These are phyloP conservation scores for Trematocara stigmaticum DNA, from an alignment of 2,113 vertebrate species.

Conservation along the genomic window DNA sequence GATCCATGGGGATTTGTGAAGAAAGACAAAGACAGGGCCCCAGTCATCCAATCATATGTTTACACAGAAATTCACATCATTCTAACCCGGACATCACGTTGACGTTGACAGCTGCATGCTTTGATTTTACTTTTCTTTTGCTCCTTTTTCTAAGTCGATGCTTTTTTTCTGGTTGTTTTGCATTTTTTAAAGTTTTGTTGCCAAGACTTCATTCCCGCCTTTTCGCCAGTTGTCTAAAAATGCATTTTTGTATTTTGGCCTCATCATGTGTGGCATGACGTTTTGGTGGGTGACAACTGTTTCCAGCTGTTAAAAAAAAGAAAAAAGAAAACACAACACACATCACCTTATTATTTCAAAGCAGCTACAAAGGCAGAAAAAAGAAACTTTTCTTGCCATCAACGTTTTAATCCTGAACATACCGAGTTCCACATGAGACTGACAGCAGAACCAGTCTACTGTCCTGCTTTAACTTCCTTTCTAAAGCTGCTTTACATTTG, in stretches of 20 bases:
- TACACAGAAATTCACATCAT: slow-evolving; percentile 97
- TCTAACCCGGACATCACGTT: slow-evolving; percentile 80
- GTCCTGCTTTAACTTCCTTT: not conserved
- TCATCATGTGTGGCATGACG: slow-evolving; percentile 91
- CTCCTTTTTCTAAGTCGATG: slow-evolving; percentile 26
- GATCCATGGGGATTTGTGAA: slow-evolving; percentile 62
- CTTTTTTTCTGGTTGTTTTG: not conserved
- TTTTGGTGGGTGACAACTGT: slow-evolving; percentile 81
- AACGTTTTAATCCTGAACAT: not conserved
- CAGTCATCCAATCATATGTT: slow-evolving; percentile 84
- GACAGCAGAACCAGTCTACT: not conserved
- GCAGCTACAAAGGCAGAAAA: slow-evolving; percentile 72
- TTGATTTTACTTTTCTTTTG: slow-evolving; percentile 11
- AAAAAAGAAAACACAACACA: not conserved
- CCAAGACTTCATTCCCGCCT: slow-evolving; percentile 55
- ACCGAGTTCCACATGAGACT: not conserved
- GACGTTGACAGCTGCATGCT: slow-evolving; percentile 77
- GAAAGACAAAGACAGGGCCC: slow-evolving; percentile 80
- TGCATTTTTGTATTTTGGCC: slow-evolving; percentile 80
- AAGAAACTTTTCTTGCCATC: slow-evolving; percentile 89
- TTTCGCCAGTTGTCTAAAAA: slow-evolving; percentile 64
- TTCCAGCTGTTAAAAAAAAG: slow-evolving; percentile 34
- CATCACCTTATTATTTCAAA: slow-evolving; percentile 56
- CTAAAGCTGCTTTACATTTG: slow-evolving; percentile 8
- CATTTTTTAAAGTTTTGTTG: slow-evolving; percentile 13